Percentiles rank a stretch among this genome's conserved stretches.
Evolutionary conservation across 1,140 invertebrate species (phyloP).

Genomic region (Drosophila nannoptera): DNA sequence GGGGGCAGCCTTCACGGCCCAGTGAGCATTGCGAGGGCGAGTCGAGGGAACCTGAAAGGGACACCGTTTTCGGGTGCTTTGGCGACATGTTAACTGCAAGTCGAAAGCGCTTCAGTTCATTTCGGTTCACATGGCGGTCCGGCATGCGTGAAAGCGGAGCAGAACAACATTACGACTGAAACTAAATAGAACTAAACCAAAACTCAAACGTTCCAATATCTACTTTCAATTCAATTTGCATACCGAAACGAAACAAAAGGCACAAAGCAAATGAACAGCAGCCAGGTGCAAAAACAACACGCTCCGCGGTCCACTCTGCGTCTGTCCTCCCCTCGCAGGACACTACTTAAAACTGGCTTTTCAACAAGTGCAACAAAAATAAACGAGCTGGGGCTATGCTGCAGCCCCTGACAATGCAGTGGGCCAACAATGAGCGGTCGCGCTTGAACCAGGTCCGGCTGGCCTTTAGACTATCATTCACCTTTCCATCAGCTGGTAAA

Average conservation of each 20-base stretch:
- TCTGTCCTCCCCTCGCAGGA: not conserved
- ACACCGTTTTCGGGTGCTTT: no score
- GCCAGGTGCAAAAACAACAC: constrained; percentile 64
- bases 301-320: constrained; percentile 31
- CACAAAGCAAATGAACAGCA: constrained; percentile 65
- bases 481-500: not conserved
- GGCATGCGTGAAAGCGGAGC: constrained; percentile 30
- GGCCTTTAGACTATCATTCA: constrained; percentile 35
- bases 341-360: constrained; percentile 72
- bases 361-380: constrained; percentile 62
- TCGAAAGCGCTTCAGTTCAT: constrained; percentile 10
- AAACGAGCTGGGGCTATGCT: constrained; percentile 35
- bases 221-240: constrained; percentile 73
- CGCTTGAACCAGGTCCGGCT: not conserved
- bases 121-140: constrained; percentile 17
- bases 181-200: constrained; percentile 40
- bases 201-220: constrained; percentile 57
- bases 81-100: constrained; percentile 13
- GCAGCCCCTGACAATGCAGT: constrained; percentile 51
- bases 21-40: no score
- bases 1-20: no score
- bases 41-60: no score
- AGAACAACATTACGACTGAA: constrained; percentile 33
- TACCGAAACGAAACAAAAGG: constrained; percentile 58
- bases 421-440: constrained; percentile 17